These are phyloP conservation scores for Gnatocerus cornutus DNA, from an alignment of 2,888 invertebrate species.

Conservation along the genomic window DNA sequence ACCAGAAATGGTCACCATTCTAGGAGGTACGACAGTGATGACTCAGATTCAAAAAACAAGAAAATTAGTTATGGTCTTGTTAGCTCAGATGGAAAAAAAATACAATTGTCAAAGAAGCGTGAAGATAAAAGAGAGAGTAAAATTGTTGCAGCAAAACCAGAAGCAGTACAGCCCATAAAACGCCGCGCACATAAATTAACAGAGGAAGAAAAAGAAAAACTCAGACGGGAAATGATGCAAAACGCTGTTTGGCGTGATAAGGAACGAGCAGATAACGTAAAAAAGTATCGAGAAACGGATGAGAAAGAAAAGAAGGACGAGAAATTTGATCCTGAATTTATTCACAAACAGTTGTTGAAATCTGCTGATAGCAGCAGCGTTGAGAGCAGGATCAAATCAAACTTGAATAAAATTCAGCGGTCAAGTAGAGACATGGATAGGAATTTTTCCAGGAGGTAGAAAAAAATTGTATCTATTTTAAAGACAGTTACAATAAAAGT, in stretches of 20 bases:
- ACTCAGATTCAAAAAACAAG: constrained; percentile 51
- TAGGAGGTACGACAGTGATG: constrained; percentile 57
- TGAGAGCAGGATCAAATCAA: constrained; percentile 89
- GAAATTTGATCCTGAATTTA: constrained; percentile 73
- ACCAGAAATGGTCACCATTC: constrained; percentile 34
- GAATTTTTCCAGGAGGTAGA: constrained; percentile 79
- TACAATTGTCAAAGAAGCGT: constrained; percentile 57
- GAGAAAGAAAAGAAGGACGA: constrained; percentile 70
- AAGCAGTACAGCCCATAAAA: constrained; percentile 46
- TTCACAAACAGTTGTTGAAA: constrained; percentile 77
- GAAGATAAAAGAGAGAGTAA: constrained; percentile 39
- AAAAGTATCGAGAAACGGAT: constrained; percentile 77
- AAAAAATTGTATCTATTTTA: background rate
- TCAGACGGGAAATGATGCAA: constrained; percentile 86
- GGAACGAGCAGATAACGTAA: constrained; percentile 78
- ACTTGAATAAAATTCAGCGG: constrained; percentile 92
- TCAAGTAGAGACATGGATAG: constrained; percentile 86
- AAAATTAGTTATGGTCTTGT: constrained; percentile 68
- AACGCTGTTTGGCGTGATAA: constrained; percentile 83
- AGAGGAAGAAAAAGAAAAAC: constrained; percentile 80
- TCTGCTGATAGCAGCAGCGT: constrained; percentile 82
- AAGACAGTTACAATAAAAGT: background rate
- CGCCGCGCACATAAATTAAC: constrained; percentile 70
- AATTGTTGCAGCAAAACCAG: constrained; percentile 24
- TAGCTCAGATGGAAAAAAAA: constrained; percentile 68